Conservation (phyloP, 1,140 invertebrate species). For the Brachystomella parvula region DNA sequence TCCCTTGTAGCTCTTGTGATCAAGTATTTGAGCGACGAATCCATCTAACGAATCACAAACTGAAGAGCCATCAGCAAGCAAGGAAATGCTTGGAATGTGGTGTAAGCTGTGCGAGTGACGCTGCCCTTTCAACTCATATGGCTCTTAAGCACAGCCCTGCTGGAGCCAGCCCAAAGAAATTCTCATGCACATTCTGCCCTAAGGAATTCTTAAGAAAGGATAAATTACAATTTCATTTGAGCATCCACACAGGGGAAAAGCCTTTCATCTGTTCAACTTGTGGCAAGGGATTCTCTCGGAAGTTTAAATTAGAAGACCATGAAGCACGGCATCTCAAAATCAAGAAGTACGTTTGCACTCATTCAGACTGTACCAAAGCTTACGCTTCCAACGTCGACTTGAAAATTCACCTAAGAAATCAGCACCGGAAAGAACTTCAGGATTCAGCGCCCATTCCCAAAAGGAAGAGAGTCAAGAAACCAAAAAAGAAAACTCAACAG, state of each 20-base stretch:
- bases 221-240: slow-evolving; percentile 17
- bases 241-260: slow-evolving; percentile 21
- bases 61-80: slow-evolving; percentile 11
- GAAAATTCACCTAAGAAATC: slow-evolving; percentile 14
- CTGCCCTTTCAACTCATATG: neutral
- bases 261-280: slow-evolving; percentile 21
- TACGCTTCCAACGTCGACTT: slow-evolving; percentile 22
- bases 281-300: slow-evolving; percentile 18
- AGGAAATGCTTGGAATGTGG: neutral
- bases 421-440: neutral
- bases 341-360: neutral
- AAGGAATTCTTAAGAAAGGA: slow-evolving; percentile 22
- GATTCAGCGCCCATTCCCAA: neutral
- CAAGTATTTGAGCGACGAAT: slow-evolving; percentile 11
- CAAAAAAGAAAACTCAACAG: too few species aligned
- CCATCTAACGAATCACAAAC: slow-evolving; percentile 17
- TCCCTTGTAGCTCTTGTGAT: slow-evolving; percentile 14
- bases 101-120: neutral
- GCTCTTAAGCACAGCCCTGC: neutral
- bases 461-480: neutral
- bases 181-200: slow-evolving; percentile 15
- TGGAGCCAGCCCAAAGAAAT: slow-evolving; percentile 11
- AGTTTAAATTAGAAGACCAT: slow-evolving; percentile 23
- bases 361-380: slow-evolving; percentile 8
- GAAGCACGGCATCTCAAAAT: neutral